phyloP scores from a whole-genome alignment of 2,888 invertebrate genomes.

The Amiota mariae region DNA sequence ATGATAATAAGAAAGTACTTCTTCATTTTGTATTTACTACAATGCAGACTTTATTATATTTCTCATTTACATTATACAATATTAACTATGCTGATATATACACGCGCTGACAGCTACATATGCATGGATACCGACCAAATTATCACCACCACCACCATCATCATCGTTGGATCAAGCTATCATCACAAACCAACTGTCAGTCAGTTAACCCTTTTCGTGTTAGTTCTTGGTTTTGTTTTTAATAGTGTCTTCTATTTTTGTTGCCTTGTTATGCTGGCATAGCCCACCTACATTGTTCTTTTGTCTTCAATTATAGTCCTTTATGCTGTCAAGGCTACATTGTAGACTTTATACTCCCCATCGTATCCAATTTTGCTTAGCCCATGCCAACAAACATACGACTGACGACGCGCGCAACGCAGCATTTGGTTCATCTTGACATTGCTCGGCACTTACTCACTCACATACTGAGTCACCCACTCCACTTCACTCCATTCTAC shows the following conservation, averaged over 20 bases:
- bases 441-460: too few species aligned
- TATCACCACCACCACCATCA: neutral
- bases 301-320: neutral
- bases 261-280: neutral
- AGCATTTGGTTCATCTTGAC: too few species aligned
- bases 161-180: neutral
- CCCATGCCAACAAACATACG: neutral
- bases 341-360: neutral
- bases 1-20: too few species aligned
- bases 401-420: neutral
- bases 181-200: neutral
- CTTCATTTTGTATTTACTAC: too few species aligned
- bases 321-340: neutral
- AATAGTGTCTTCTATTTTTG: neutral
- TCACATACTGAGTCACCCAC: too few species aligned
- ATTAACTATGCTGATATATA: neutral
- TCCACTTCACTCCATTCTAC: neutral
- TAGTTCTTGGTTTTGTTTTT: neutral
- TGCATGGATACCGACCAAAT: neutral
- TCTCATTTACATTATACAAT: too few species aligned
- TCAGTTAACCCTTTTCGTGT: constrained; percentile 18
- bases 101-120: neutral
- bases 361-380: neutral
- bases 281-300: neutral
- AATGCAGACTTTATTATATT: too few species aligned